Conservation (phyloP, 37 sponge, comb jelly and placozoan species). For the Geodia barretti region DNA sequence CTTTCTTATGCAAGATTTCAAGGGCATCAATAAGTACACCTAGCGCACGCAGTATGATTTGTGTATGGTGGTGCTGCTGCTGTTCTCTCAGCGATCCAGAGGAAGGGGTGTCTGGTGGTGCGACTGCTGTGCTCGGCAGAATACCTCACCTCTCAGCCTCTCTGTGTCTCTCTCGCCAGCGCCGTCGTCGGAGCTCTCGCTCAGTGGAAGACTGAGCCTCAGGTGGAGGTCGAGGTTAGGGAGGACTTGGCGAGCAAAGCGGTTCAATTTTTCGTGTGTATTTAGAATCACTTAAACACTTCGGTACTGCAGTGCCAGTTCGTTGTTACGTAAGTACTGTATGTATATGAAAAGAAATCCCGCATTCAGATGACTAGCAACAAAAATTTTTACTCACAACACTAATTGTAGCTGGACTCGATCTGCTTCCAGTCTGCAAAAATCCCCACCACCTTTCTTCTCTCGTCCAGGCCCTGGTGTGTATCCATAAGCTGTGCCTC, state of each 20-base stretch:
- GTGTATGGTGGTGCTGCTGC: neutral
- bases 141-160: constrained; percentile 7
- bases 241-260: neutral
- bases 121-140: constrained; percentile 12
- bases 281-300: too few relatives aligned
- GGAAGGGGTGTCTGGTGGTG: constrained; percentile 53
- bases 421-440: neutral
- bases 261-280: neutral
- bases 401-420: neutral
- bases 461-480: constrained; percentile 21
- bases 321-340: too few relatives aligned
- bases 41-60: constrained; percentile 18
- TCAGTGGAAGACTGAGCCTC: constrained; percentile 7
- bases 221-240: constrained; percentile 40
- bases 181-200: constrained; percentile 29
- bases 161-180: constrained; percentile 14
- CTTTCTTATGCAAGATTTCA: too few relatives aligned
- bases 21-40: too few relatives aligned
- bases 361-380: too few relatives aligned
- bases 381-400: too few relatives aligned
- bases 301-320: too few relatives aligned
- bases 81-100: constrained; percentile 36
- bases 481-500: constrained; percentile 22
- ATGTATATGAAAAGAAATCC: too few relatives aligned
- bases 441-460: neutral